phyloP scores from a whole-genome alignment of 2,113 vertebrate species.

The Cyanoderma ruficeps region DNA sequence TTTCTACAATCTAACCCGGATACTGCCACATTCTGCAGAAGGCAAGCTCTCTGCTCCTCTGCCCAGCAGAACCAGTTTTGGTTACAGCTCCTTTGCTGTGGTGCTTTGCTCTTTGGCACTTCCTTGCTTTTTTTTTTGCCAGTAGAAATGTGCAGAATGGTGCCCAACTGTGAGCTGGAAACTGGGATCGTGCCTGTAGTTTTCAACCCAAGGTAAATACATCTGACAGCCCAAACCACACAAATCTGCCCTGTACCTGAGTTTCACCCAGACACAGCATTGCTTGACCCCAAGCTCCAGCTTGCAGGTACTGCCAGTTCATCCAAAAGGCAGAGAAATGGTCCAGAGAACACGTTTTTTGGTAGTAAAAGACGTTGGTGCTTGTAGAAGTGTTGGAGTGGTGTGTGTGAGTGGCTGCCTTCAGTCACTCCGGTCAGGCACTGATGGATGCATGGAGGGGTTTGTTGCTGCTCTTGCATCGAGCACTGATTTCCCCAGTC shows the following conservation, averaged over 20 bases:
- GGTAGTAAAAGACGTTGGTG: neutral
- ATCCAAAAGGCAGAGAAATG: neutral
- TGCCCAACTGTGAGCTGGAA: neutral
- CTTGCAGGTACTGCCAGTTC: neutral
- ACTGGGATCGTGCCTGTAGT: neutral
- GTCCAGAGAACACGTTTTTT: neutral
- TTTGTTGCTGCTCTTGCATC: neutral
- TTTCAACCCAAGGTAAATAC: neutral
- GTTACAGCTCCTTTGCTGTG: neutral
- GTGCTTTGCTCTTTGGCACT: neutral
- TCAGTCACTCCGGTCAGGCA: neutral
- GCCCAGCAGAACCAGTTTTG: neutral
- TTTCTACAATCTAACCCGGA: neutral
- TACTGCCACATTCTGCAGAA: neutral
- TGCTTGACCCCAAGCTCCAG: neutral
- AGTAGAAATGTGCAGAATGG: neutral
- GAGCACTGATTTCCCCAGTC: neutral
- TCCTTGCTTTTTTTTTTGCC: neutral
- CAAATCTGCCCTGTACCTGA: fast-evolving
- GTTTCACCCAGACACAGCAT: neutral
- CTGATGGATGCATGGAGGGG: neutral
- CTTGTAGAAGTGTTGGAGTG: neutral
- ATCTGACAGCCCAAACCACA: fast-evolving
- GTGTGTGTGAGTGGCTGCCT: neutral
- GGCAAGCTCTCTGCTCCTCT: neutral